Percentiles rank a stretch among this genome's conserved stretches.
phyloP scores from a whole-genome alignment of 2,113 vertebrate species.

The Apodemus speciosus region DNA sequence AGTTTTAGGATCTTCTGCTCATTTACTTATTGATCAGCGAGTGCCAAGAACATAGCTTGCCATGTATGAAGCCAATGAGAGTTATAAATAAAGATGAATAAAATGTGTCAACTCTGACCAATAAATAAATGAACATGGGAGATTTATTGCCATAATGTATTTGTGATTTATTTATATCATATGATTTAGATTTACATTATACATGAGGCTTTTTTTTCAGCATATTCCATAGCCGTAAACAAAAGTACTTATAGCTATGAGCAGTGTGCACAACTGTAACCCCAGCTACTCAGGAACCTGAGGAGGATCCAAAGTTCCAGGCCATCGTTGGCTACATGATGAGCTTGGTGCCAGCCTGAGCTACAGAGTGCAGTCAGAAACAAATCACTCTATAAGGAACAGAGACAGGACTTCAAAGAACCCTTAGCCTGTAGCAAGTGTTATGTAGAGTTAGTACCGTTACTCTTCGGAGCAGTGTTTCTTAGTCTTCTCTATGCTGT shows the following conservation, averaged over 20 bases:
- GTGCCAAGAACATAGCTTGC: slow-evolving; percentile 9
- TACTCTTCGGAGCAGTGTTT: slow-evolving; percentile 10
- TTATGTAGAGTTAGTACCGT: not conserved
- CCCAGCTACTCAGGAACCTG: not conserved
- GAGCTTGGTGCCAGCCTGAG: not conserved
- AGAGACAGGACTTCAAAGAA: not conserved
- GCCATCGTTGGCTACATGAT: not conserved
- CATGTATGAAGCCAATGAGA: not conserved
- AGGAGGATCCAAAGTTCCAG: not conserved
- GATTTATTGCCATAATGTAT: not conserved
- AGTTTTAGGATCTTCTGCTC: not conserved
- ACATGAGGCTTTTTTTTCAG: not conserved
- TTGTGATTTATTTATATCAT: too few species aligned
- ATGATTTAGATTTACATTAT: too few species aligned
- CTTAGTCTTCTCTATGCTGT: not conserved
- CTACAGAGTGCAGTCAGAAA: not conserved
- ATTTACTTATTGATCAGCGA: not conserved
- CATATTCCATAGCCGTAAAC: not conserved
- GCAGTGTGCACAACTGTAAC: not conserved
- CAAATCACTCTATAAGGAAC: not conserved
- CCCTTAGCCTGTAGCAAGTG: not conserved
- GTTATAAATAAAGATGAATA: not conserved
- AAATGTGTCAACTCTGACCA: not conserved
- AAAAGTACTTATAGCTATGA: not conserved
- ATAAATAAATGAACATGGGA: not conserved